phyloP scores from a whole-genome alignment of 2,888 invertebrate species.

The Dicyrtoma fusca region DNA sequence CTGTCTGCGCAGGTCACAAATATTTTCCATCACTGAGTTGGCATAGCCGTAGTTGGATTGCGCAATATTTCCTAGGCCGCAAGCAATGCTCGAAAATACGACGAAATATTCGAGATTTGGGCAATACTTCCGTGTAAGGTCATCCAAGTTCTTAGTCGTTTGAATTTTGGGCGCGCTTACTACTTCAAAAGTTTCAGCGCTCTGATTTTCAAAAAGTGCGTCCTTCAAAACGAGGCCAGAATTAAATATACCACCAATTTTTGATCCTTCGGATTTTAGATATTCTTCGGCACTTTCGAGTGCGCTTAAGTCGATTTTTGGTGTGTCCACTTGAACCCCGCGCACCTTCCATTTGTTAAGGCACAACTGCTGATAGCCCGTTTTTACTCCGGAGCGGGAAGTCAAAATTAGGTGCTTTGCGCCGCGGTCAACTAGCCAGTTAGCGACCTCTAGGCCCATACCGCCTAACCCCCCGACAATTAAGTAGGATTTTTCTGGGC shows the following conservation, averaged over 20 bases:
- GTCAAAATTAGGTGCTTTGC: slow-evolving; percentile 20
- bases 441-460: slow-evolving; percentile 32
- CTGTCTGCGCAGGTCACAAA: not conserved
- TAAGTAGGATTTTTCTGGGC: slow-evolving; percentile 62
- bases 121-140: slow-evolving; percentile 66
- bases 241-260: slow-evolving; percentile 65
- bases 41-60: slow-evolving; percentile 10
- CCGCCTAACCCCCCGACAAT: slow-evolving; percentile 63
- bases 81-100: slow-evolving; percentile 87
- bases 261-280: slow-evolving; percentile 58
- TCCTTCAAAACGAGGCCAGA: slow-evolving; percentile 72
- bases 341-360: slow-evolving; percentile 68
- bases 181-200: slow-evolving; percentile 68
- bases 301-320: slow-evolving; percentile 63
- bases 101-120: slow-evolving; percentile 72
- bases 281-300: slow-evolving; percentile 58
- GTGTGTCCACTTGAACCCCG: slow-evolving; percentile 70
- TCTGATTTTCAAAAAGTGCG: slow-evolving; percentile 66
- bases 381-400: slow-evolving; percentile 29
- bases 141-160: slow-evolving; percentile 79
- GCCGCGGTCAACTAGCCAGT: slow-evolving; percentile 29
- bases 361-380: slow-evolving; percentile 26
- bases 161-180: slow-evolving; percentile 77
- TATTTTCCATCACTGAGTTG: slow-evolving; percentile 8
- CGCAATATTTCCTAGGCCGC: slow-evolving; percentile 80